Base-by-base conservation (phyloP, 2,797 vertebrate species). In the Manis pentadactyla region DNA sequence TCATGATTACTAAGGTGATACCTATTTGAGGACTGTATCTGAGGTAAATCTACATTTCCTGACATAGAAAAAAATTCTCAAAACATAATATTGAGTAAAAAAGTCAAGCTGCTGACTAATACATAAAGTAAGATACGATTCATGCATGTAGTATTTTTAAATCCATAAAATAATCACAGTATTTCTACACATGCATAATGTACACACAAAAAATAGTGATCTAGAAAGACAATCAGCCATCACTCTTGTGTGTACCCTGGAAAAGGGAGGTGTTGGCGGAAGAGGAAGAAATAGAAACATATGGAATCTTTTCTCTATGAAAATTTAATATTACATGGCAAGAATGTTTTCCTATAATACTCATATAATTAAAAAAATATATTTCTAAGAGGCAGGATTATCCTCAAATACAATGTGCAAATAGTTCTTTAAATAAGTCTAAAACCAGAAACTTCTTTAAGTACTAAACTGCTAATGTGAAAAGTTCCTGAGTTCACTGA, bases 381-480 rank as follows among this genome's bases (percentile, higher is more conserved):
- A 86, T 90, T 92, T 94, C 63, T 64, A 79, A 75, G 68, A 34
- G 19, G 14, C 5, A 34, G 42, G 17, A 83, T 13, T 94, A 12
- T 59, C 55, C 31, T 94, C 66, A 90, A 92, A 84, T 75, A 15
- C 10, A 69, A 55, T n/a, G 25, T 92, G n/a, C 27, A 34, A 88
- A 78, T 4, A 2, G 4, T 53, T 84, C 53, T 71, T 59, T 63
- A 75, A 79, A 49, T 66, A 85, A 89, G 31, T 53, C 53, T 93
- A 93, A 90, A 92, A 49, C 25, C 18, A 95, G 34, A 71, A 95
- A 96, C 1, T n/a, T 42, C 57, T 82, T 91, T 57, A 94, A 81
- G 94, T 1, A 82, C 12, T 66, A 97, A 66, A 23, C 17, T 95
- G 42, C 75, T 95, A 66, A 87, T 39, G 18, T 90, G 84, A 97